Evolutionary conservation across 2,113 vertebrate species (phyloP).

Genomic region (Mesocricetus auratus): DNA sequence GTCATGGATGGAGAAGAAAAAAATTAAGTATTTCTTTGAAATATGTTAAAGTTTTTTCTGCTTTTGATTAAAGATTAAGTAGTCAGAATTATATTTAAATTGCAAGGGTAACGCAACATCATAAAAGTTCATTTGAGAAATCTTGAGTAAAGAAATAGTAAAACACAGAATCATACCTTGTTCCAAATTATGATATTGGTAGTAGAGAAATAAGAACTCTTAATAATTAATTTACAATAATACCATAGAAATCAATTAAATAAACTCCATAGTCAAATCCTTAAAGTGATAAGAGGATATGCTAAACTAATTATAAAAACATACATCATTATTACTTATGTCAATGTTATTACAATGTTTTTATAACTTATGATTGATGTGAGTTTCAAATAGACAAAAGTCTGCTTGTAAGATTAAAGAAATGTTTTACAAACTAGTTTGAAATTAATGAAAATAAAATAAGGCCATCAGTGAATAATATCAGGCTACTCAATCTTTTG

Average conservation of each 20-base stretch:
- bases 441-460: constrained; percentile 11
- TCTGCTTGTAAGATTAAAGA: not conserved
- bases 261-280: constrained; percentile 14
- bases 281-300: constrained; percentile 46
- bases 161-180: not conserved
- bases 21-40: not conserved
- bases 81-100: not conserved
- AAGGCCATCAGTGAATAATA: not conserved
- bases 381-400: not conserved
- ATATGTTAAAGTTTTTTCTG: not conserved
- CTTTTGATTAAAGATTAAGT: not conserved
- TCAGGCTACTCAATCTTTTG: not conserved
- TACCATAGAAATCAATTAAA: constrained; percentile 35
- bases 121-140: constrained; percentile 34
- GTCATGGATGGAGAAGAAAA: not conserved
- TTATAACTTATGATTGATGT: constrained; percentile 19
- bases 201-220: not conserved
- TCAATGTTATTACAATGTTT: not conserved
- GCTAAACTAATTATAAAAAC: not conserved
- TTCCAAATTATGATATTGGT: not conserved
- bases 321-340: not conserved
- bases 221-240: constrained; percentile 49
- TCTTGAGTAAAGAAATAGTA: constrained; percentile 22
- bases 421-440: not conserved
- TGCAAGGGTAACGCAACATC: not conserved